phyloP scores from a whole-genome alignment of 2,888 invertebrate species.

The Campoplex capitator region DNA sequence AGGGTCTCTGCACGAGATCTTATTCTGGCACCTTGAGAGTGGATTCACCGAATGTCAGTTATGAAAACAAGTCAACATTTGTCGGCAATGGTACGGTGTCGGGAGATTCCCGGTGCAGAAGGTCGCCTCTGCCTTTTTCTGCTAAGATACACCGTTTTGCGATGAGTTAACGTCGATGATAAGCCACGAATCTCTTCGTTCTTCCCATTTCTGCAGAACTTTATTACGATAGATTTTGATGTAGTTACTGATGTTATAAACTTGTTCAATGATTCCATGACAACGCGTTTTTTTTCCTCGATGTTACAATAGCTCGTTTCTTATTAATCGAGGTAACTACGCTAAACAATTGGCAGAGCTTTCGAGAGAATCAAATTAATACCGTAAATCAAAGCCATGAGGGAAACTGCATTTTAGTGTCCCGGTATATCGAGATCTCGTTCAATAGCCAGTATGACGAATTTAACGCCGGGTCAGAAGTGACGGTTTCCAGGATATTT shows the following conservation, averaged over 20 bases:
- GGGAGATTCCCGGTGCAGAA: neutral
- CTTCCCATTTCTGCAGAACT: neutral
- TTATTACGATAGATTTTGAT: too few species aligned
- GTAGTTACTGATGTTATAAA: too few species aligned
- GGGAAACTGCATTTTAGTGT: neutral
- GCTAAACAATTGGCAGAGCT: neutral
- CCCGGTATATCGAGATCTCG: neutral
- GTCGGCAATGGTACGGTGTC: neutral
- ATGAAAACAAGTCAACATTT: neutral
- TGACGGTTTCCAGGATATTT: neutral
- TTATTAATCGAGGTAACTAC: neutral
- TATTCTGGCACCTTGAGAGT: neutral
- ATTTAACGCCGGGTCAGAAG: neutral
- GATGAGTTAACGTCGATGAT: neutral
- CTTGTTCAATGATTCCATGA: too few species aligned
- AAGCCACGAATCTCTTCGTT: neutral
- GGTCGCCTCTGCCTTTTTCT: neutral
- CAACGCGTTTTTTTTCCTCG: too few species aligned
- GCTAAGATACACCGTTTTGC: neutral
- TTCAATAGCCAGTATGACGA: neutral
- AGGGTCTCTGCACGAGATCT: neutral
- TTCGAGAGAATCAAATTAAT: neutral
- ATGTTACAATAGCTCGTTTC: neutral
- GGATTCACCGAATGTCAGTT: neutral
- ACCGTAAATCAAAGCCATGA: neutral